A percentile compares a stretch with the other conserved stretches of the same genome.
These are phyloP conservation scores for Zoroaster sp. DNA, from an alignment of 53 echinoderm and acorn worm species.

Conservation along the genomic window DNA sequence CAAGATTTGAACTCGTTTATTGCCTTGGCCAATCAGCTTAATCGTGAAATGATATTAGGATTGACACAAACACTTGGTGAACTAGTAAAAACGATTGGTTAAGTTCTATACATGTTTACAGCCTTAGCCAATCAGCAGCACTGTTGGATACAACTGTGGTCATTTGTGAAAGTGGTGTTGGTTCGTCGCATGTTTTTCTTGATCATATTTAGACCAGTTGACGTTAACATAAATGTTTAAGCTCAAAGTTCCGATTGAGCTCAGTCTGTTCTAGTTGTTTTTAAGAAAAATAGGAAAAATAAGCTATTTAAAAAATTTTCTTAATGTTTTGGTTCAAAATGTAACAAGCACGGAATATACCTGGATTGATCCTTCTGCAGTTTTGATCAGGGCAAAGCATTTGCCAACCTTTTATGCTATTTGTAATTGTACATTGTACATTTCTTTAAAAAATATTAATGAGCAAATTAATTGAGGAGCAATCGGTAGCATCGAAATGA, in stretches of 20 bases:
- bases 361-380: neutral
- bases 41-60: neutral
- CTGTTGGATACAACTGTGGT: neutral
- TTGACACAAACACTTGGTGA: neutral
- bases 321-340: neutral
- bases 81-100: neutral
- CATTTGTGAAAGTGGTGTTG: neutral
- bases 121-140: conserved; percentile 11
- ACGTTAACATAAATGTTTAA: conserved; percentile 39
- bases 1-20: neutral
- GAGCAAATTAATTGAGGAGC: neutral
- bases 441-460: conserved; percentile 19
- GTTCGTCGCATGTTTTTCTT: conserved; percentile 2
- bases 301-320: neutral
- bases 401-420: conserved; percentile 35
- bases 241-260: conserved; percentile 63
- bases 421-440: conserved; percentile 39
- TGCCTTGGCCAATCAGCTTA: neutral
- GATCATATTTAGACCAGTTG: conserved; percentile 10
- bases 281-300: neutral
- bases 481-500: conserved; percentile 4
- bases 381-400: conserved; percentile 5
- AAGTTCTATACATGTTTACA: neutral
- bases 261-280: conserved; percentile 32
- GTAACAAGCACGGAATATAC: conserved; percentile 19